phyloP scores from a whole-genome alignment of 1,140 invertebrate genomes.

The Caligus rogercresseyi region DNA sequence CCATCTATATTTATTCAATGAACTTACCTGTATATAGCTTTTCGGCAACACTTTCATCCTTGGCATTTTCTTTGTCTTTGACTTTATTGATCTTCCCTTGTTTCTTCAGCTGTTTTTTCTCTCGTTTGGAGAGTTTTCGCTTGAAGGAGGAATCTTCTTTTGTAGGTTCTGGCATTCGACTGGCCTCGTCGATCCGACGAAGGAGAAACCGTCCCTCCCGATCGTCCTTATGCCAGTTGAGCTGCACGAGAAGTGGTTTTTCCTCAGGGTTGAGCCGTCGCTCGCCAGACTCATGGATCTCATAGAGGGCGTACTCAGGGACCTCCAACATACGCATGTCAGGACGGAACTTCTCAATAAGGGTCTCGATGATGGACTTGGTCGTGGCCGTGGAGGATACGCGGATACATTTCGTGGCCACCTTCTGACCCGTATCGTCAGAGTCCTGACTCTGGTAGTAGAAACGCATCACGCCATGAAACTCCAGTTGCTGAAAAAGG shows the following conservation, averaged over 20 bases:
- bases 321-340: slow-evolving; percentile 96
- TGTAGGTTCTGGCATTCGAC: slow-evolving; percentile 15
- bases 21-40: slow-evolving; percentile 78
- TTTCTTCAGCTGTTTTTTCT: slow-evolving; percentile 95
- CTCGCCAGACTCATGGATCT: slow-evolving; percentile 92
- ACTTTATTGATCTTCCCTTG: slow-evolving; percentile 74
- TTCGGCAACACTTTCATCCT: slow-evolving; percentile 52
- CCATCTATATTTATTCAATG: too few relatives aligned
- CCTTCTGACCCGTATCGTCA: slow-evolving; percentile 71
- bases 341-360: slow-evolving; percentile 97
- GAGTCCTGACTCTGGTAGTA: slow-evolving; percentile 16
- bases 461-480: slow-evolving; percentile 83
- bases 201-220: slow-evolving; percentile 89
- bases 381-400: slow-evolving; percentile 89
- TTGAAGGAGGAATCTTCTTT: slow-evolving; percentile 37
- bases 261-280: slow-evolving; percentile 69
- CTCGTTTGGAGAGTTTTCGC: slow-evolving; percentile 89
- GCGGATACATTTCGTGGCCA: slow-evolving; percentile 97
- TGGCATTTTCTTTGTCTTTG: slow-evolving; percentile 36
- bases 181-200: slow-evolving; percentile 30
- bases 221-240: slow-evolving; percentile 97
- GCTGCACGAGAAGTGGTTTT: slow-evolving; percentile 86
- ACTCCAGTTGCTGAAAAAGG: slow-evolving; percentile 75
- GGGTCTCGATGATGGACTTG: slow-evolving; percentile 78
- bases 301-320: slow-evolving; percentile 87